A percentile compares a stretch with the other conserved stretches of the same genome.
phyloP scores from a whole-genome alignment of 1,140 invertebrate species.

The Pogonomyrmex californicus region DNA sequence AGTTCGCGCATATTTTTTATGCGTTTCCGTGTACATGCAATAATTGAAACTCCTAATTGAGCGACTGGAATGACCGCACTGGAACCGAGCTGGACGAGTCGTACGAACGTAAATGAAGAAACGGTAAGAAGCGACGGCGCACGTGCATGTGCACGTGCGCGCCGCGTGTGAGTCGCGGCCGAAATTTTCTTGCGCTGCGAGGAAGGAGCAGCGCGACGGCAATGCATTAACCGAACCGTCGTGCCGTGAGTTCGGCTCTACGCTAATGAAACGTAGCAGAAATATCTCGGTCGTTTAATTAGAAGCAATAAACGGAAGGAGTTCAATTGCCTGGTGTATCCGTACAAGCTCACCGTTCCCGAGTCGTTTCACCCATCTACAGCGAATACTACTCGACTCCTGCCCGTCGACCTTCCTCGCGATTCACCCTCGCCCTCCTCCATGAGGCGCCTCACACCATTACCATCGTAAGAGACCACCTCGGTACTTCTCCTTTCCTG shows the following conservation, averaged over 20 bases:
- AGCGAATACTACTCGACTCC: slow-evolving; percentile 67
- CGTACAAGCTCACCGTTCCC: slow-evolving; percentile 75
- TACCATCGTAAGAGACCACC: slow-evolving; percentile 55
- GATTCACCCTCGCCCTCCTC: slow-evolving; percentile 48
- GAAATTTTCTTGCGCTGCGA: slow-evolving; percentile 47
- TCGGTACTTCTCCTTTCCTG: slow-evolving; percentile 59
- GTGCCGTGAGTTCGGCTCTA: slow-evolving; percentile 76
- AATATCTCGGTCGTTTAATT: slow-evolving; percentile 86
- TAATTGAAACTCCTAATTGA: slow-evolving; percentile 48
- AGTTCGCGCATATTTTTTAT: background rate
- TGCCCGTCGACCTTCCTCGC: slow-evolving; percentile 62
- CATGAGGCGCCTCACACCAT: slow-evolving; percentile 53
- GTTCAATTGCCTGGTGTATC: slow-evolving; percentile 85
- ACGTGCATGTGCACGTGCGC: background rate
- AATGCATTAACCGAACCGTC: slow-evolving; percentile 79
- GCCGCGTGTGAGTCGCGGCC: slow-evolving; percentile 15
- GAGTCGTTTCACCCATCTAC: slow-evolving; percentile 79
- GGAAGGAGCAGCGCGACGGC: slow-evolving; percentile 55
- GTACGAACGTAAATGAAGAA: slow-evolving; percentile 43
- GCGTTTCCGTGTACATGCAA: background rate
- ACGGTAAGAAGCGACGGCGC: background rate
- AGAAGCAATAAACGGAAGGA: slow-evolving; percentile 86
- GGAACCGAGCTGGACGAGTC: slow-evolving; percentile 43
- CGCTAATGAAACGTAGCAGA: slow-evolving; percentile 86
- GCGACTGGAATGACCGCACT: background rate